A percentile compares a stretch with the other conserved stretches of the same genome.
These are phyloP conservation scores for Mus spretus DNA, from an alignment of 2,797 vertebrate species.

Conservation along the genomic window DNA sequence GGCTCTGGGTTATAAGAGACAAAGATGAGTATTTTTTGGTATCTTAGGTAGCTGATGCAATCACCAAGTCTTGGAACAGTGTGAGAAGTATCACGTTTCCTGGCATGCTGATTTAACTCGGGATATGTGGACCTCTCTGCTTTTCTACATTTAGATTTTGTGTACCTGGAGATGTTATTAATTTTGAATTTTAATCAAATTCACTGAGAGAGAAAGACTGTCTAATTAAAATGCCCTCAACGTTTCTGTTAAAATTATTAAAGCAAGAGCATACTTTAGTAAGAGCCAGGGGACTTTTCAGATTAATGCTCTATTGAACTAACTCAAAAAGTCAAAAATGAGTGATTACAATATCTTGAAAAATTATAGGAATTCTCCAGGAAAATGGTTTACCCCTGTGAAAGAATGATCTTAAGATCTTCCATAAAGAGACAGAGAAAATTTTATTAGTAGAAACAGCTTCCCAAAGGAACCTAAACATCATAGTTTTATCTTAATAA, in stretches of 20 bases:
- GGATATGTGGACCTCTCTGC: neutral
- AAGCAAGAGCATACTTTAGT: neutral
- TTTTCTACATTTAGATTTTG: slow-evolving; percentile 8
- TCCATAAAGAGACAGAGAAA: neutral
- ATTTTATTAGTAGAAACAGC: neutral
- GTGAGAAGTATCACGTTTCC: neutral
- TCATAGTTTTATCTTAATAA: neutral
- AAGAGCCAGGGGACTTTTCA: neutral
- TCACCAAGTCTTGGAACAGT: neutral
- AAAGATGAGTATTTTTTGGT: neutral
- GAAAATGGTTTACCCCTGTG: slow-evolving; percentile 5
- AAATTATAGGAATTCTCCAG: slow-evolving; percentile 3
- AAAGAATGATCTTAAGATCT: slow-evolving; percentile 16
- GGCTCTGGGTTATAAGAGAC: neutral
- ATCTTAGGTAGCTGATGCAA: neutral
- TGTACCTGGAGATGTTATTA: slow-evolving; percentile 26
- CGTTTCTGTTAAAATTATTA: slow-evolving; percentile 62
- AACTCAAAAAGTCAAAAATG: slow-evolving; percentile 21
- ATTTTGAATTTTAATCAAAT: slow-evolving; percentile 50
- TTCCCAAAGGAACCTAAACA: neutral
- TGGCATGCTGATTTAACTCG: neutral
- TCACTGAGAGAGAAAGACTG: neutral
- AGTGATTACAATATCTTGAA: neutral
- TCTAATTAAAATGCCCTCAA: slow-evolving; percentile 52
- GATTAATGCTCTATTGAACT: neutral